Conservation (phyloP, 2,113 vertebrate genomes). For the Eonycteris spelaea region DNA sequence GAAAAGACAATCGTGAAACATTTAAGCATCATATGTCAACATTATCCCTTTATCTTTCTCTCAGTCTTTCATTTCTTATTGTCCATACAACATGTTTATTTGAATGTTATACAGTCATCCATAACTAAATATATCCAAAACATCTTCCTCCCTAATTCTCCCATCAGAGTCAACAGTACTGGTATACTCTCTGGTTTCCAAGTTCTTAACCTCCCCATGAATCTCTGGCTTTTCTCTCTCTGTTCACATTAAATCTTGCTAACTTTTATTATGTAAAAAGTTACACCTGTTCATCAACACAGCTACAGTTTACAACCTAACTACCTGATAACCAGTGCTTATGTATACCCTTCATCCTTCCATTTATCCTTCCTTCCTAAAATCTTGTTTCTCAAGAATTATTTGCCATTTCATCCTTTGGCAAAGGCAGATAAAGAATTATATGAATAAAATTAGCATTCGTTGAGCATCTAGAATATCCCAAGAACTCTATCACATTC, state of each 20-base stretch:
- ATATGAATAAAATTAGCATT: slow-evolving; percentile 15
- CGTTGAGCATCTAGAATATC: slow-evolving; percentile 18
- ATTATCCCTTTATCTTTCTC: background rate
- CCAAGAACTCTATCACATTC: slow-evolving; percentile 17
- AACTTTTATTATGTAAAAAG: slow-evolving; percentile 30
- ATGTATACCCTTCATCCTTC: background rate
- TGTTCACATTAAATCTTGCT: slow-evolving; percentile 21
- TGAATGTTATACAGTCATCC: background rate
- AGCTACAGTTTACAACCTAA: background rate
- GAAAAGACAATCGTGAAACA: slow-evolving; percentile 30
- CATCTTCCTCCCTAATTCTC: slow-evolving; percentile 34
- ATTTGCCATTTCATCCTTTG: slow-evolving; percentile 13
- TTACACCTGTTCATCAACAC: slow-evolving; percentile 27
- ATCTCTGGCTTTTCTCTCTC: slow-evolving; percentile 38
- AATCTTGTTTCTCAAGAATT: slow-evolving; percentile 30
- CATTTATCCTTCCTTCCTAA: background rate
- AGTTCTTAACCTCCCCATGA: background rate
- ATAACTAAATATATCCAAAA: slow-evolving; percentile 42
- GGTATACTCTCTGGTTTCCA: background rate
- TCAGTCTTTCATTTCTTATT: slow-evolving; percentile 26
- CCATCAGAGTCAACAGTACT: slow-evolving; percentile 4
- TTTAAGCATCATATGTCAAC: slow-evolving; percentile 26
- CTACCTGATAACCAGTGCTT: background rate
- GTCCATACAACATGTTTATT: background rate
- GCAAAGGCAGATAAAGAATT: slow-evolving; percentile 32